Percentiles rank a stretch among this genome's conserved stretches.
Conservation (phyloP, 2,888 invertebrate species). For the Lasioglossum oenotherae region DNA sequence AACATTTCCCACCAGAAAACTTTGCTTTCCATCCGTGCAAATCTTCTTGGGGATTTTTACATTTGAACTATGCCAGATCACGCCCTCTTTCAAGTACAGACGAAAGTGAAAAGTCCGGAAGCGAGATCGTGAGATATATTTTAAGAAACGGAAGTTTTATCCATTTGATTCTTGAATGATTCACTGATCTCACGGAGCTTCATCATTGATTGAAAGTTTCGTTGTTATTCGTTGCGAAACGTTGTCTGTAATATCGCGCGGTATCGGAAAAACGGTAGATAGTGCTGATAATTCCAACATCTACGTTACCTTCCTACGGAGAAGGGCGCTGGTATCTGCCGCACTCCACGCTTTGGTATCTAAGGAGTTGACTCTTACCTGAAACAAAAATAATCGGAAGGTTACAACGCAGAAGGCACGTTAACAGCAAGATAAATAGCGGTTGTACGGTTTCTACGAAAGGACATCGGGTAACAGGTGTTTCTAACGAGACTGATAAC, state of each 20-base stretch:
- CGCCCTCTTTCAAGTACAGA: background rate
- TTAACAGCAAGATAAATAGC: background rate
- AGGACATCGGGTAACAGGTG: background rate
- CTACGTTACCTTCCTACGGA: conserved; percentile 66
- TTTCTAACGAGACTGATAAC: conserved; percentile 38
- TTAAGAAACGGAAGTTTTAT: background rate
- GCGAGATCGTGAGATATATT: background rate
- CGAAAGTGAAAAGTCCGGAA: background rate
- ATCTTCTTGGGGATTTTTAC: background rate
- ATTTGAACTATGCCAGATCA: too few species aligned
- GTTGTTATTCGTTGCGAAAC: too few species aligned
- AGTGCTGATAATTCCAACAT: conserved; percentile 63
- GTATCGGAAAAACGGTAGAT: background rate
- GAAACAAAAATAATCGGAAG: conserved; percentile 67
- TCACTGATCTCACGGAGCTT: background rate
- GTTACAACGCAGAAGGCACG: background rate
- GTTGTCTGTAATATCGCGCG: too few species aligned
- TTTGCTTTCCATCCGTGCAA: background rate
- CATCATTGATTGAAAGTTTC: background rate
- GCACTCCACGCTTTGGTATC: background rate
- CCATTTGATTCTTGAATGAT: too few species aligned
- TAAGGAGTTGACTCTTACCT: conserved; percentile 74
- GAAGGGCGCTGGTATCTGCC: conserved; percentile 41
- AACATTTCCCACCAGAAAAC: background rate
- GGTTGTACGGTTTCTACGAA: background rate